Base-by-base conservation (phyloP, 2,888 invertebrate species). In the Sinohyriopsis cumingii region DNA sequence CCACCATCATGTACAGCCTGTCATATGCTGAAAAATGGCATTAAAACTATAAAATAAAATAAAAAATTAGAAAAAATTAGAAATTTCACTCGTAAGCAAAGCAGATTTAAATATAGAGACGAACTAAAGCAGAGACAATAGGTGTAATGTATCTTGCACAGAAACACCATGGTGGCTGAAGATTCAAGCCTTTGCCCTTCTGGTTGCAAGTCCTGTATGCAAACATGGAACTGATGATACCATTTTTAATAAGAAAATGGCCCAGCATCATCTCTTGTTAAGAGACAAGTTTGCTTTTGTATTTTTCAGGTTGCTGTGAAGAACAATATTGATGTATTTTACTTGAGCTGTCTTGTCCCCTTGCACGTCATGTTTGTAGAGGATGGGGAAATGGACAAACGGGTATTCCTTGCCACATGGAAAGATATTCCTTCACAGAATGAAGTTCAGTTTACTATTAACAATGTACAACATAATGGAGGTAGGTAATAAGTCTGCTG, bases 351-450 rank as follows among this genome's bases (percentile, higher is more conserved):
- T 86, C 92, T 96, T 71, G 94, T 98, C 61, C 98, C 98, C 6
- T 95, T 96, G 84, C 95, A 98, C 91, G 94, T 96, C 0, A 93
- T 97, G 81, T 99, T 99, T 91, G 93, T 94, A 1, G 99, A 99
- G 88, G 98, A 99, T 90, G 99, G 99, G 0, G 96, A 97, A 87
- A 94, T 99, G 90, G 99, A 99, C 90, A 99, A 99, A 89, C 93
- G 97, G 61, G 95, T 98, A 19, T 99, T 99, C 92, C 93, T 99
- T 77, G 95, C 97, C 69, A 97, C 98, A 6, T 99, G 99, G 99
- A 98, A 99, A 91, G 99, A 99, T 87, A 99, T 99, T 86, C 99
- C 99, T 0, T 95, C 98, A 18, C 96, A 96, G 76, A 99, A 99
- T 91, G 99, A 99, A 92, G 93, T 96, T 55, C 99, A 99, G 88